phyloP scores from a whole-genome alignment of 2,888 invertebrate species.

The Camptogramma bilineatum region DNA sequence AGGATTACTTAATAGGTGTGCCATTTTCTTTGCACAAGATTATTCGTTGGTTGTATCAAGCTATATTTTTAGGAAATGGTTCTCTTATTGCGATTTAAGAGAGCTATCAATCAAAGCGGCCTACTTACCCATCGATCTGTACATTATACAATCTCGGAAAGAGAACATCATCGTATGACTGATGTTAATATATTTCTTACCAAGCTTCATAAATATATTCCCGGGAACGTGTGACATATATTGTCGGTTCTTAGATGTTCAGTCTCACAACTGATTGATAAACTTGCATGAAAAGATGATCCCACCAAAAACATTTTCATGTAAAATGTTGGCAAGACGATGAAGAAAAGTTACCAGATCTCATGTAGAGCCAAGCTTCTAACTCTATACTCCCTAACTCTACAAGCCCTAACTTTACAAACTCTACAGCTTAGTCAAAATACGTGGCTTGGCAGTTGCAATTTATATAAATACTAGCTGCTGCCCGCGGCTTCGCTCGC shows the following conservation, averaged over 20 bases:
- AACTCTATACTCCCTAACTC: no score
- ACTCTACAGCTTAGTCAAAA: no score
- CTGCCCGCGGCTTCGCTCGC: no score
- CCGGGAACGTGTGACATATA: slow-evolving; percentile 1
- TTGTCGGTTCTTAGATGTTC: background rate
- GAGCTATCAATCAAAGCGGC: background rate
- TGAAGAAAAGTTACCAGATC: no score
- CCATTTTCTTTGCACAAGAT: background rate
- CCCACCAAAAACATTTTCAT: no score
- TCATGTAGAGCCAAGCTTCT: no score
- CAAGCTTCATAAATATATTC: background rate
- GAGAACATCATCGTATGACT: background rate
- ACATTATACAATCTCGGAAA: background rate
- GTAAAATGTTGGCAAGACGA: no score
- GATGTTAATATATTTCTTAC: background rate
- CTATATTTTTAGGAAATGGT: background rate
- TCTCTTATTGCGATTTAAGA: background rate
- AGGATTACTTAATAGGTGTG: background rate
- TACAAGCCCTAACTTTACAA: no score
- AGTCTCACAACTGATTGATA: background rate
- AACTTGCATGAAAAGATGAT: background rate
- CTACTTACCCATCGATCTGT: background rate
- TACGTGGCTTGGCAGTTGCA: no score
- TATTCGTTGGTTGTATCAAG: background rate
- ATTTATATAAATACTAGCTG: no score